Evolutionary conservation across 2,888 invertebrate genomes (phyloP), one percentile per base, ranked within the genome.

Genomic region (Clusia tigrina): DNA sequence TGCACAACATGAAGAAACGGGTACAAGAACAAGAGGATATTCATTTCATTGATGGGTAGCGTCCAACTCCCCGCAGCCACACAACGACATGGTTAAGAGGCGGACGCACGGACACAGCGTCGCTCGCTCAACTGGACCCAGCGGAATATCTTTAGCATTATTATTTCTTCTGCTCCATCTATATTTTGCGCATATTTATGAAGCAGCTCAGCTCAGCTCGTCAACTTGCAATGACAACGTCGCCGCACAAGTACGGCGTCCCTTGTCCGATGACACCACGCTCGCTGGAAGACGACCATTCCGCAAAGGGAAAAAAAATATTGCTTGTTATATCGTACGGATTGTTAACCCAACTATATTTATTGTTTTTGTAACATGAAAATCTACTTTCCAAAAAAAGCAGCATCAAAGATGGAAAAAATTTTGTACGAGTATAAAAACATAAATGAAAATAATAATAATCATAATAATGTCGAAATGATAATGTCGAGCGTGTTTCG

Each of bases 391-490:
- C 22, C 58, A 20, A 51, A 58, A 18, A 15, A 12, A 37, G 54
- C 56, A 42, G 38, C 10, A 38, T 26, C 51, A 10, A 10, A 72
- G 78, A 78, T n/a, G n/a, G n/a, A n/a, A n/a, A n/a, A n/a, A n/a
- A n/a, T n/a, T n/a, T n/a, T n/a, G n/a, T n/a, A n/a, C n/a, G n/a
- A n/a, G n/a, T n/a, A n/a, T n/a, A n/a, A n/a, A n/a, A n/a, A n/a
- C n/a, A n/a, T n/a, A n/a, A n/a, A n/a, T n/a, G n/a, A n/a, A n/a
- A n/a, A n/a, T n/a, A n/a, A n/a, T n/a, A n/a, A n/a, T n/a, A n/a
- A n/a, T n/a, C n/a, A n/a, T n/a, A n/a, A n/a, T n/a, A n/a, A 76
- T 71, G 78, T 73, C 78, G 67, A 76, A 76, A 76, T 73, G 72
- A 76, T 75, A 71, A 75, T 78, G 77, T 75, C 68, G 66, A 70